Evolutionary conservation across 2,888 invertebrate genomes (phyloP), one percentile per base, ranked within the genome.

Genomic region (Hylaea fasciaria): DNA sequence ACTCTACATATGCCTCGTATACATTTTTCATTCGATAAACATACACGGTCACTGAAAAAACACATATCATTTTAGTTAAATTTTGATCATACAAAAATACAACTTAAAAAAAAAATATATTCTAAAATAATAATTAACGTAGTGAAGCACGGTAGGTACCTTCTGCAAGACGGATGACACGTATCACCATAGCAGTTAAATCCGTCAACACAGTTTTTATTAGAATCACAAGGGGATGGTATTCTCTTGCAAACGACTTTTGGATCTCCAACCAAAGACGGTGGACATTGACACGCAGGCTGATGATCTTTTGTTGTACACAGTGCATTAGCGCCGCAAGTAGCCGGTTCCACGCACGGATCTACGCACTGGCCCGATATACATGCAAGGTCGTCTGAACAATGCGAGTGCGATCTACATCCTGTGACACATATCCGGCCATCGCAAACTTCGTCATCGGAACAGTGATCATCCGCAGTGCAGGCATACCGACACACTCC

Each of bases 401-500:
- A 98, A 49, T 96, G 96, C 2, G 94, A 93, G 81, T 97, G 94
- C 9, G 96, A 94, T 76, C 97, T 94, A 80, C 98, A 98, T 45
- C 98, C 98, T 41, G 94, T 93, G 10, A 94, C 87, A 79, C 98
- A 98, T 58, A 95, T 94, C 29, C 97, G 91, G 28, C 96, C 95
- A 78, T 97, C 95, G 76, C 98, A 98, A 53, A 98, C 95, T 88
- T 98, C 97, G 39, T 96, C 97, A 70, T 95, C 96, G 51, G 96
- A 94, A 73, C 98, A 98, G 77, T 98, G 97, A 68, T 96, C 95
- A 78, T 97, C 97, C 53, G 95, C 94, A 50, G 96, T 94, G 75
- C 97, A 98, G 1, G 97, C 93, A 0, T 97, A 96, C 70, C 96
- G 96, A 78, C 98, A 98, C 2, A 97, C 94, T 52, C 97, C 97